Evolutionary conservation across 1,140 invertebrate species (phyloP).

Genomic region (Penaeus indicus): DNA sequence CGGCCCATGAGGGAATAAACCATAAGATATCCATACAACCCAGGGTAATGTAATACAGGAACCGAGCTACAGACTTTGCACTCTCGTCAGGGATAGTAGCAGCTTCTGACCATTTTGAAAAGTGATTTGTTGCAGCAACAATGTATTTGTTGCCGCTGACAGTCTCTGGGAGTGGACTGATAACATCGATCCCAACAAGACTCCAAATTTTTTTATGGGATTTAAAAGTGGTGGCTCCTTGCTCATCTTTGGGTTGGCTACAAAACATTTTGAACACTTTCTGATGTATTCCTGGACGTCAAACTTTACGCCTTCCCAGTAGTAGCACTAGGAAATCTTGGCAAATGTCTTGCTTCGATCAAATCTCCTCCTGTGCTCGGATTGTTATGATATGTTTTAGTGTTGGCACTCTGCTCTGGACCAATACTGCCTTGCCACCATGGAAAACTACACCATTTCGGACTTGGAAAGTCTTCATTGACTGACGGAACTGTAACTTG

Average conservation of each 20-base stretch:
- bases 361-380: not conserved
- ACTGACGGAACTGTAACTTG: conserved; percentile 11
- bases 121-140: conserved; percentile 67
- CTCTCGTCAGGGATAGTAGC: conserved; percentile 66
- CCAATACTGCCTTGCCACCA: not conserved
- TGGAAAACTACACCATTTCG: not conserved
- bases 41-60: conserved; percentile 26
- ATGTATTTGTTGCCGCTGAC: conserved; percentile 67
- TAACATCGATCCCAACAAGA: conserved; percentile 36
- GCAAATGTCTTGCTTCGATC: not conserved
- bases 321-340: conserved; percentile 29
- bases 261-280: not conserved
- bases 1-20: not conserved
- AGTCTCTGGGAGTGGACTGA: conserved; percentile 51
- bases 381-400: conserved; percentile 25
- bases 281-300: conserved; percentile 32
- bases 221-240: not conserved
- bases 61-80: conserved; percentile 28
- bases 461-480: not conserved
- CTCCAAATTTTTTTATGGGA: conserved; percentile 23
- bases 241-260: conserved; percentile 17
- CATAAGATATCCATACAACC: conserved; percentile 26
- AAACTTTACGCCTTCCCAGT: conserved; percentile 34
- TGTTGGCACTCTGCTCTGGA: not conserved
- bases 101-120: conserved; percentile 67